phyloP scores from a whole-genome alignment of 2,797 vertebrate species.

The Taenioides sp. region DNA sequence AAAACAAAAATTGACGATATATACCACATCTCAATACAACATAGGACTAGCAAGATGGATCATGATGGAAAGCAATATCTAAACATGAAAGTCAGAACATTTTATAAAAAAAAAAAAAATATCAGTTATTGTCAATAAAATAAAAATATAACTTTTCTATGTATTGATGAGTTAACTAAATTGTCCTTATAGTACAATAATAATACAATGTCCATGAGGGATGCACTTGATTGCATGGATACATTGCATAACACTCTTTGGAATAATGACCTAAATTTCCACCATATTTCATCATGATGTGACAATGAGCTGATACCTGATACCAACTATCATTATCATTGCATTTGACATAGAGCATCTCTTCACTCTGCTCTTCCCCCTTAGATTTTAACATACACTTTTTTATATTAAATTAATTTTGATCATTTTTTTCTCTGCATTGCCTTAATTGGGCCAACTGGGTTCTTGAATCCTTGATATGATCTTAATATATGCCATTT shows the following conservation, averaged over 20 bases:
- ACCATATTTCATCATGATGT: constrained; percentile 9
- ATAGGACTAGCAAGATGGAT: too few species aligned
- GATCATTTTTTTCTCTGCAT: constrained; percentile 24
- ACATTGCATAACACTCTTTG: background rate
- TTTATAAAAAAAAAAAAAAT: too few species aligned
- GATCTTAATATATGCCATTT: constrained; percentile 42
- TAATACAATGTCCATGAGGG: too few species aligned
- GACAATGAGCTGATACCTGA: background rate
- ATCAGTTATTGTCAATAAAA: too few species aligned
- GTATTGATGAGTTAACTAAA: too few species aligned
- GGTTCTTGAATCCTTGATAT: constrained; percentile 50
- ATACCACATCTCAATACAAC: too few species aligned
- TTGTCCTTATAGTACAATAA: too few species aligned
- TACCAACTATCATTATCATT: background rate
- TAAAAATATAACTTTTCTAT: too few species aligned
- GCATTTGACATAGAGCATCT: background rate
- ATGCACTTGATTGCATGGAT: too few species aligned
- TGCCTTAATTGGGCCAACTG: constrained; percentile 54
- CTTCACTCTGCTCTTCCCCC: constrained; percentile 14
- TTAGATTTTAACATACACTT: constrained; percentile 29
- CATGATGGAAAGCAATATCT: too few species aligned
- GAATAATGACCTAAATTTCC: background rate
- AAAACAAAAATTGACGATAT: too few species aligned
- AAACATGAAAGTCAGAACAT: too few species aligned
- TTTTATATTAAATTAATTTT: constrained; percentile 44